These are phyloP conservation scores for Montipora efflorescens DNA, from an alignment of 64 coral and sea anemone species.

Conservation along the genomic window DNA sequence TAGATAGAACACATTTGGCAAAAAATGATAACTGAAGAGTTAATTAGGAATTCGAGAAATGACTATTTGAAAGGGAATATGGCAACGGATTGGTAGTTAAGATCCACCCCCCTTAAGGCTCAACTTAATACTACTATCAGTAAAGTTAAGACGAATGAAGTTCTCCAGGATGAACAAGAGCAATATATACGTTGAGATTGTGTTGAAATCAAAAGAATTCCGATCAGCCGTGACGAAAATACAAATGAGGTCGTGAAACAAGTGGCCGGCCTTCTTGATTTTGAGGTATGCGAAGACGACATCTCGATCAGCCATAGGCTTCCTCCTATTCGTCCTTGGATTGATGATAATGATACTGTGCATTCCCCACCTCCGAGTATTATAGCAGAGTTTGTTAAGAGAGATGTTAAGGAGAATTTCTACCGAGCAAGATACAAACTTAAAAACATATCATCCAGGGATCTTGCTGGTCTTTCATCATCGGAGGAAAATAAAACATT, in stretches of 20 bases:
- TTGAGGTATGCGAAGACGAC: not conserved
- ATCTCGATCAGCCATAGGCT: constrained; percentile 31
- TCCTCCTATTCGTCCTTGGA: constrained; percentile 17
- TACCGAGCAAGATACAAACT: constrained; percentile 50
- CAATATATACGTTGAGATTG: constrained; percentile 19
- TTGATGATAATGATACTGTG: not conserved
- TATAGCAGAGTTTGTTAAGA: constrained; percentile 36
- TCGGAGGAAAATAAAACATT: constrained; percentile 16
- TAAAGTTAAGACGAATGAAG: not conserved
- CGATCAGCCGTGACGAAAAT: not conserved
- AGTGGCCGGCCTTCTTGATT: constrained; percentile 15
- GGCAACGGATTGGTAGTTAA: too few relatives aligned
- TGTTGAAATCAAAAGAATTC: constrained; percentile 38
- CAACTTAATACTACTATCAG: constrained; percentile 16
- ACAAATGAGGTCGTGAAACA: constrained; percentile 23
- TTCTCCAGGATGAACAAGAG: constrained; percentile 32
- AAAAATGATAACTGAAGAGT: too few relatives aligned
- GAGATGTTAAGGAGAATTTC: constrained; percentile 35
- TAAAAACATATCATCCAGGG: constrained; percentile 46
- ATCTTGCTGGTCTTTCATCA: constrained; percentile 12
- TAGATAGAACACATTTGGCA: too few relatives aligned
- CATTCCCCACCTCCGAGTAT: constrained; percentile 21
- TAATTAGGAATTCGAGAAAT: too few relatives aligned
- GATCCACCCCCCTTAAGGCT: not conserved
- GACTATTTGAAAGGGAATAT: too few relatives aligned